Percentiles rank a stretch among this genome's conserved stretches.
Conservation (phyloP, 1,140 invertebrate genomes). For the Parasteatoda tepidariorum region DNA sequence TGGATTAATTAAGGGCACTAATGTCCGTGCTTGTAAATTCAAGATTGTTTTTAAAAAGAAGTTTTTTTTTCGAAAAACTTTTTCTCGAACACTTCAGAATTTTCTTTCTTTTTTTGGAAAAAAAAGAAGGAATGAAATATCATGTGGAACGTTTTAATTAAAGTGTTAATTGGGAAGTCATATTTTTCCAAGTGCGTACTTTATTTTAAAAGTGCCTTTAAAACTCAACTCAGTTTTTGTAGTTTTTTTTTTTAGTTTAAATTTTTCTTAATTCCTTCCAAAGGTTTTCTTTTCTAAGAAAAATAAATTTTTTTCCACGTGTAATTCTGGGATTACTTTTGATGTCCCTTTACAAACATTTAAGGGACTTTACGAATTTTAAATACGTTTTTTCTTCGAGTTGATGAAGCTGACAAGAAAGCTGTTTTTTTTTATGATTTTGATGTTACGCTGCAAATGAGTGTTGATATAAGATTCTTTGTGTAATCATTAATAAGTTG, state of each 20-base stretch:
- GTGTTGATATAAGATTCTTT: not conserved
- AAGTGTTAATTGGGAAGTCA: conserved; percentile 37
- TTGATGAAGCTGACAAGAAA: not conserved
- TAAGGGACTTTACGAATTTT: not conserved
- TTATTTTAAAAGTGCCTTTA: not conserved
- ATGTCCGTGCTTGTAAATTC: conserved; percentile 11
- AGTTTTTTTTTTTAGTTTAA: not conserved
- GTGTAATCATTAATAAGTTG: too few relatives aligned
- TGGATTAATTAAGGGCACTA: conserved; percentile 16
- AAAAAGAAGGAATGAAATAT: conserved; percentile 2
- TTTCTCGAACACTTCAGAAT: conserved; percentile 25
- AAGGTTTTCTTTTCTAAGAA: not conserved
- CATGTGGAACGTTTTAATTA: conserved; percentile 34
- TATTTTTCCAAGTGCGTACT: not conserved
- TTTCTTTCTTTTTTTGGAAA: too few relatives aligned
- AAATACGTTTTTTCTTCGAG: not conserved
- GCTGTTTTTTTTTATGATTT: not conserved
- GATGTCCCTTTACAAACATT: not conserved
- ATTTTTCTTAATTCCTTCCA: not conserved
- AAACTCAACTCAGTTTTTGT: not conserved
- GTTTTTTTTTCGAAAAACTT: not conserved
- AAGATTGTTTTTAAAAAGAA: conserved; percentile 23
- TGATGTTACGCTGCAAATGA: not conserved
- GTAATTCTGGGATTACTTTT: not conserved
- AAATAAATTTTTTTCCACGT: not conserved